phyloP scores from a whole-genome alignment of 2,888 invertebrate genomes.

The Temnothorax ravouxi region DNA sequence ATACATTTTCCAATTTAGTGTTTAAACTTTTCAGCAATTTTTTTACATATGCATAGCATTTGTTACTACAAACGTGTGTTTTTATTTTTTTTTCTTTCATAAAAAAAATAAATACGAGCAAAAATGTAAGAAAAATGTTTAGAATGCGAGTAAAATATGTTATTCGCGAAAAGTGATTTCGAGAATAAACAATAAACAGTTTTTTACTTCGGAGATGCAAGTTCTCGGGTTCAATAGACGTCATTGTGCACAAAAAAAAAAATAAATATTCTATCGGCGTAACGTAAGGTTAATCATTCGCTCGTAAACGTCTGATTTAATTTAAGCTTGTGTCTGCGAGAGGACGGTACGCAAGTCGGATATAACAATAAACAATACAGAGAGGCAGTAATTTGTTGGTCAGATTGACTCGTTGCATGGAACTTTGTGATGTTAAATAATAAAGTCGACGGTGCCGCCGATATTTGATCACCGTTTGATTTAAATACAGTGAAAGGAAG shows the following conservation, averaged over 20 bases:
- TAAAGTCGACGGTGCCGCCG: slow-evolving; percentile 12
- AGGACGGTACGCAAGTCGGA: background rate
- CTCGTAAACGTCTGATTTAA: slow-evolving; percentile 1
- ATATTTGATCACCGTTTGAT: slow-evolving; percentile 36
- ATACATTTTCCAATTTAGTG: background rate
- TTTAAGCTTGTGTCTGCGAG: background rate
- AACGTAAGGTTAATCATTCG: background rate
- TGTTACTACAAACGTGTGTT: background rate
- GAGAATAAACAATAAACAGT: background rate
- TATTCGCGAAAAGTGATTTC: background rate
- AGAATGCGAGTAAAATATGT: background rate
- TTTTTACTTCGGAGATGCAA: background rate
- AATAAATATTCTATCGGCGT: background rate
- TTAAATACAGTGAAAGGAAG: background rate
- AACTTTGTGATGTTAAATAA: slow-evolving; percentile 6
- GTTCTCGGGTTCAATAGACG: background rate
- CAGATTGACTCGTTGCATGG: slow-evolving; percentile 8
- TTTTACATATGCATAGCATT: background rate
- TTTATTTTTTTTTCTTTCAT: background rate
- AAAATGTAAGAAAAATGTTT: slow-evolving; percentile 2
- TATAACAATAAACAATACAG: slow-evolving; percentile 18
- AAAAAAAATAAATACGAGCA: too few relatives aligned
- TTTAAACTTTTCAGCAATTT: background rate
- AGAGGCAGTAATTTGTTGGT: slow-evolving; percentile 8
- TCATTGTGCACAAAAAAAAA: background rate